Base-by-base conservation (phyloP, 2,113 vertebrate species). In the Alligator mississippiensis region DNA sequence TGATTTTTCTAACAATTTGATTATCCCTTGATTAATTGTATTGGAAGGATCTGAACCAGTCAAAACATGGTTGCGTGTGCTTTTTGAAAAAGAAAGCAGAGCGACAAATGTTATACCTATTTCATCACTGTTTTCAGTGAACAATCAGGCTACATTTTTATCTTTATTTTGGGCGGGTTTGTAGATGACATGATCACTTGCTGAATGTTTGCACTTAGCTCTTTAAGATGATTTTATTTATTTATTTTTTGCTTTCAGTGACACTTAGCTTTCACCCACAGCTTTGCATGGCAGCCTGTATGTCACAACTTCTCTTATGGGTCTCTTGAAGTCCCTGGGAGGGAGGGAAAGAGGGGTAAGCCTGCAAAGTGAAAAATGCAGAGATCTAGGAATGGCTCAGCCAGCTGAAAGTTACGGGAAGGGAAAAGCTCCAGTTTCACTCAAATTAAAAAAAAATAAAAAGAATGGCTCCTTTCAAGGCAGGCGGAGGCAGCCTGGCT, bases 401-500 rank as follows among this genome's bases (percentile, higher is more conserved):
- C 91, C 94, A 95, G 84, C 93, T 91, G 96, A 93, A 94, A 93
- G 92, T 98, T 96, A 96, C 80, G 84, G 97, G 97, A 98, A 98
- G 87, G 97, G 95, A 95, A 97, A 93, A 17, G 64, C 96, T 98
- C 97, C 72, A 94, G 96, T 98, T 98, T 98, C 97, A 95, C 92
- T 89, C 68, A 89, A 94, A 91, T 89, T 10, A 28, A 54, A 82
- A 86, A 85, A 88, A 90, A 82, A 78, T 82, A 63, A 18, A 88
- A 98, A 97, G 95, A 98, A 98, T 96, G 95, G 96, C 66, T 87
- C 91, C 96, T 97, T 98, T 98, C 96, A 98, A 82, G 11, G 19
- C 78, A 93, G 92, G 92, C 78, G 60, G 93, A 97, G 93, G 95
- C 92, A 96, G 87, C 75, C 94, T 97, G 97, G 97, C 96, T 95